Evolutionary conservation across 2,113 vertebrate species (phyloP).

Genomic region (Sitta europaea): DNA sequence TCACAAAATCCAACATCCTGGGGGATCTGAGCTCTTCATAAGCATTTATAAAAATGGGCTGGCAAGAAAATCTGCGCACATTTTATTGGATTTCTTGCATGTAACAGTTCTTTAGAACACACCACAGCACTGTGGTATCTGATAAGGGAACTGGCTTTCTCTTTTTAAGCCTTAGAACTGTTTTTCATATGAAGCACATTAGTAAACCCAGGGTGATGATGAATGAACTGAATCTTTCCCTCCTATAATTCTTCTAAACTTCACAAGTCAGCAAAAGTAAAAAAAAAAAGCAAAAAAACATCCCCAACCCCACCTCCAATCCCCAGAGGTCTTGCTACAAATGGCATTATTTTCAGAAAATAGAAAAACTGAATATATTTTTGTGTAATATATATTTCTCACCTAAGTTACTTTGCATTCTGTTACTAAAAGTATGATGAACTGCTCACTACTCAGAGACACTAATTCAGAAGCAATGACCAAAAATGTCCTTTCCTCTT

Average conservation of each 20-base stretch:
- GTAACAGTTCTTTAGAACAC: background rate
- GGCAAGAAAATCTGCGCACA: background rate
- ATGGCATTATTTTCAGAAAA: background rate
- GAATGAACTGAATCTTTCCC: background rate
- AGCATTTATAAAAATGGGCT: background rate
- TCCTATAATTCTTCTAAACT: background rate
- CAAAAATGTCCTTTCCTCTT: background rate
- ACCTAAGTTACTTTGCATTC: background rate
- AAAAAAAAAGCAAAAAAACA: background rate
- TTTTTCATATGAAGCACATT: background rate
- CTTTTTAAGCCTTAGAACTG: background rate
- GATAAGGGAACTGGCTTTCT: background rate
- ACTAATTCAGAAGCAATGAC: background rate
- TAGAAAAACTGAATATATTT: background rate
- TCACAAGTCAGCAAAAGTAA: background rate
- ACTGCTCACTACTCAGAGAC: background rate
- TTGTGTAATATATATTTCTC: background rate
- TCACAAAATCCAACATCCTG: background rate
- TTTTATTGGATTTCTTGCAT: background rate
- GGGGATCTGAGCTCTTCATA: background rate
- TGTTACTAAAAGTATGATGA: background rate
- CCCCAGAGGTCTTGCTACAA: background rate
- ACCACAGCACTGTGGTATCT: background rate
- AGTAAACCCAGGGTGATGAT: background rate
- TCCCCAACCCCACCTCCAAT: background rate